A percentile compares a stretch with the other conserved stretches of the same genome.
Conservation (phyloP, 1,140 invertebrate species). For the Littorina saxatilis region DNA sequence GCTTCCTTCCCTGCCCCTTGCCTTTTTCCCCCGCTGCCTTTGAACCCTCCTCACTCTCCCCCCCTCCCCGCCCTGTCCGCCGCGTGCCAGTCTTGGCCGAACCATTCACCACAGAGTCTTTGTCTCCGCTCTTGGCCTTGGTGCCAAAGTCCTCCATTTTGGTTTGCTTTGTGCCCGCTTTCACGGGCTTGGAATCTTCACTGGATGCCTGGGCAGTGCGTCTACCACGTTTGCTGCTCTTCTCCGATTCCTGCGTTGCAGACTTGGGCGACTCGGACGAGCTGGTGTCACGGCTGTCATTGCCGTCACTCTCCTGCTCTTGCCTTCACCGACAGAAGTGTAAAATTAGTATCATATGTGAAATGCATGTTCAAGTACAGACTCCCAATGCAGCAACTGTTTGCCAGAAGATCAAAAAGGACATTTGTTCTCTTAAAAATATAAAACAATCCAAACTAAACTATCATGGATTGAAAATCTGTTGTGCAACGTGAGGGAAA, state of each 20-base stretch:
- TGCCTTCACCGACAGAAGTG: neutral
- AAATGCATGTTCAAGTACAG: too few relatives aligned
- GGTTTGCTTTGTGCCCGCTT: conserved; percentile 51
- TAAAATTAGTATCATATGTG: too few relatives aligned
- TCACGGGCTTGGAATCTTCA: conserved; percentile 40
- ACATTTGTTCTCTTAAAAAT: too few relatives aligned
- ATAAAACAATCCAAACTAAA: too few relatives aligned
- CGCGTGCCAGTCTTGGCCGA: conserved; percentile 14
- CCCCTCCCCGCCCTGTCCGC: conserved; percentile 31
- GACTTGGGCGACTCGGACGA: conserved; percentile 12
- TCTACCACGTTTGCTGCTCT: neutral
- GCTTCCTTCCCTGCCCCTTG: conserved; percentile 1
- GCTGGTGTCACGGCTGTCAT: conserved; percentile 24
- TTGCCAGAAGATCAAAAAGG: too few relatives aligned
- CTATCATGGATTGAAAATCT: too few relatives aligned
- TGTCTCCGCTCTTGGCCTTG: conserved; percentile 23
- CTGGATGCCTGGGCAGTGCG: conserved; percentile 7
- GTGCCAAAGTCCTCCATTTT: conserved; percentile 53
- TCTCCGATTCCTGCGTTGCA: conserved; percentile 23
- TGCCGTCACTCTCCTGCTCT: conserved; percentile 27
- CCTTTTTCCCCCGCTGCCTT: conserved; percentile 25
- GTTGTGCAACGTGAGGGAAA: too few relatives aligned
- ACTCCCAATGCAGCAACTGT: too few relatives aligned
- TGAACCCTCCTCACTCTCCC: conserved; percentile 16
- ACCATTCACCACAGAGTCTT: conserved; percentile 49